Conservation (phyloP, 2,797 vertebrate genomes). For the Clamator glandarius region DNA sequence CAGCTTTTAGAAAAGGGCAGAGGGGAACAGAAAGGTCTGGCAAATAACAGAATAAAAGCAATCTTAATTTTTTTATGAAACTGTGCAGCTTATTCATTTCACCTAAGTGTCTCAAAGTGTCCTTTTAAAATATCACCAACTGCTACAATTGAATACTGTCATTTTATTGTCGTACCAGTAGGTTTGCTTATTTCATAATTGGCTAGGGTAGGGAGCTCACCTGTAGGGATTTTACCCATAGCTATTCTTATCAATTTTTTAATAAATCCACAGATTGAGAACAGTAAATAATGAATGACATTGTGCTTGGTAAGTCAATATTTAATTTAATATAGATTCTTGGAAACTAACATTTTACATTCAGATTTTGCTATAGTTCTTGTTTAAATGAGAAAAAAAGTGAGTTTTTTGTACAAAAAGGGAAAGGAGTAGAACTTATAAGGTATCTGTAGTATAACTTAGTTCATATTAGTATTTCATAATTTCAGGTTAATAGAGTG, state of each 20-base stretch:
- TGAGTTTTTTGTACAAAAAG: slow-evolving; percentile 8
- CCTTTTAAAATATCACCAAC: slow-evolving; percentile 72
- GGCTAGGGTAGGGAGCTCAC: slow-evolving; percentile 63
- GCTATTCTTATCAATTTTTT: slow-evolving; percentile 69
- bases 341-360: slow-evolving; percentile 61
- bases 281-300: slow-evolving; percentile 78
- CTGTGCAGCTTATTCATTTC: slow-evolving; percentile 60
- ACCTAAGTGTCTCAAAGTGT: slow-evolving; percentile 68
- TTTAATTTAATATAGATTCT: slow-evolving; percentile 75
- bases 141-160: slow-evolving; percentile 67
- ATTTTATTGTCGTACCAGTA: slow-evolving; percentile 59
- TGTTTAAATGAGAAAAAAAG: not conserved
- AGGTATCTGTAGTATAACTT: not conserved
- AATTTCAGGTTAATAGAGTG: not conserved
- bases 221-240: slow-evolving; percentile 58
- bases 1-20: slow-evolving; percentile 69
- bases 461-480: not conserved
- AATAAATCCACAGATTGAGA: slow-evolving; percentile 75
- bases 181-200: slow-evolving; percentile 76
- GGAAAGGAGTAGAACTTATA: not conserved
- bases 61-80: slow-evolving; percentile 70
- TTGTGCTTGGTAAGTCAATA: slow-evolving; percentile 72
- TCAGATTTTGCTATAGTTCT: slow-evolving; percentile 30
- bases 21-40: slow-evolving; percentile 68
- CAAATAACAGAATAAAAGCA: slow-evolving; percentile 73